Percentiles rank a stretch among this genome's conserved stretches.
Evolutionary conservation across 2,797 vertebrate genomes (phyloP).

Genomic region (Eptatretus atami): DNA sequence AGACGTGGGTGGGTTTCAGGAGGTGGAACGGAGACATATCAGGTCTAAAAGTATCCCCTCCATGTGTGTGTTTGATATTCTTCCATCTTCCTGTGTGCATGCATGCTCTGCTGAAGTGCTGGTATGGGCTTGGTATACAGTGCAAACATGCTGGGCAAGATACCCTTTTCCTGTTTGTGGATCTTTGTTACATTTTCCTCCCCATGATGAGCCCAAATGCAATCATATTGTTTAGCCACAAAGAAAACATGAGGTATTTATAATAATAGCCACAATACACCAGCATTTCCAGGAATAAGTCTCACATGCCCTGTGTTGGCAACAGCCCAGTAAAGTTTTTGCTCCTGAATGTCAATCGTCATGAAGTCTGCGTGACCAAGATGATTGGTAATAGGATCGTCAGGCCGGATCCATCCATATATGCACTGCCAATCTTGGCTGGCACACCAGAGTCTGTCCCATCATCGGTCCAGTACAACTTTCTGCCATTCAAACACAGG

Average conservation of each 20-base stretch:
- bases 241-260: not conserved
- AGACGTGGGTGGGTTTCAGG: no score
- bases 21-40: no score
- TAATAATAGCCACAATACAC: not conserved
- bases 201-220: no score
- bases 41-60: no score
- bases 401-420: slow-evolving; percentile 65
- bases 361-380: slow-evolving; percentile 65
- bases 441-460: slow-evolving; percentile 64
- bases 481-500: slow-evolving; percentile 17
- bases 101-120: no score
- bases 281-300: slow-evolving; percentile 5
- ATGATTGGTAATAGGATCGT: slow-evolving; percentile 38
- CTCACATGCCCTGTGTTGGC: slow-evolving; percentile 56
- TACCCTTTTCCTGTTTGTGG: no score
- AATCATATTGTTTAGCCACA: not conserved
- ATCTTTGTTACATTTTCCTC: no score
- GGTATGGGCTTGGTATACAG: no score
- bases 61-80: no score
- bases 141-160: no score
- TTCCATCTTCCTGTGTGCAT: no score
- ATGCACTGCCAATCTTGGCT: slow-evolving; percentile 56
- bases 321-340: slow-evolving; percentile 82
- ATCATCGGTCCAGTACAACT: slow-evolving; percentile 87
- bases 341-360: slow-evolving; percentile 50